These are phyloP conservation scores for Liopterus haemorrhoidalis DNA, from an alignment of 2,888 invertebrate genomes.

Conservation along the genomic window DNA sequence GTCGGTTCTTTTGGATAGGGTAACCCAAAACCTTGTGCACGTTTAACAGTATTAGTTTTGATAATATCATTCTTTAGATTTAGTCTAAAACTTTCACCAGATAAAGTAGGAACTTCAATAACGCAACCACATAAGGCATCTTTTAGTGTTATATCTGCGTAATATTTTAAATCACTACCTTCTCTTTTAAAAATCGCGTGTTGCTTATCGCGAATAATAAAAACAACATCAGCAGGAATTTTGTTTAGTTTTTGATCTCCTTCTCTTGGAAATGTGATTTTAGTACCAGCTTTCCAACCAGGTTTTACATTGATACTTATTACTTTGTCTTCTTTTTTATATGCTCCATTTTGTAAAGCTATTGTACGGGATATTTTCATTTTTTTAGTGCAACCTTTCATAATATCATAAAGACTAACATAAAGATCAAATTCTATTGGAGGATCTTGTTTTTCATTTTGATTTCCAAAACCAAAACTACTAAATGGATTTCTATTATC, in stretches of 20 bases:
- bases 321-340: constrained; percentile 84
- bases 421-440: constrained; percentile 85
- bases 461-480: constrained; percentile 64
- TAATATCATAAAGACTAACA: constrained; percentile 84
- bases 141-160: constrained; percentile 73
- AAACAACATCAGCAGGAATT: constrained; percentile 90
- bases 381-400: constrained; percentile 86
- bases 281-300: constrained; percentile 96
- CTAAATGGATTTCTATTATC: constrained; percentile 44
- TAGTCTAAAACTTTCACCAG: constrained; percentile 67
- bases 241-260: constrained; percentile 87
- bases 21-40: constrained; percentile 79
- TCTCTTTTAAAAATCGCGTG: constrained; percentile 81
- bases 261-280: constrained; percentile 92
- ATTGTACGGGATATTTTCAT: constrained; percentile 94
- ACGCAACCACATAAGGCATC: constrained; percentile 83
- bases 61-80: constrained; percentile 71
- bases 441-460: constrained; percentile 71
- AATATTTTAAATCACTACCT: constrained; percentile 83
- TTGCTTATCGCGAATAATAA: constrained; percentile 88
- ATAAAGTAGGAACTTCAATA: constrained; percentile 78
- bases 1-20: constrained; percentile 88
- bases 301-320: constrained; percentile 87
- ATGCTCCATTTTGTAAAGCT: constrained; percentile 68
- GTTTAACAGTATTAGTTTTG: constrained; percentile 76